phyloP scores from a whole-genome alignment of 2,888 invertebrate genomes.

The Anarsia innoxiella region DNA sequence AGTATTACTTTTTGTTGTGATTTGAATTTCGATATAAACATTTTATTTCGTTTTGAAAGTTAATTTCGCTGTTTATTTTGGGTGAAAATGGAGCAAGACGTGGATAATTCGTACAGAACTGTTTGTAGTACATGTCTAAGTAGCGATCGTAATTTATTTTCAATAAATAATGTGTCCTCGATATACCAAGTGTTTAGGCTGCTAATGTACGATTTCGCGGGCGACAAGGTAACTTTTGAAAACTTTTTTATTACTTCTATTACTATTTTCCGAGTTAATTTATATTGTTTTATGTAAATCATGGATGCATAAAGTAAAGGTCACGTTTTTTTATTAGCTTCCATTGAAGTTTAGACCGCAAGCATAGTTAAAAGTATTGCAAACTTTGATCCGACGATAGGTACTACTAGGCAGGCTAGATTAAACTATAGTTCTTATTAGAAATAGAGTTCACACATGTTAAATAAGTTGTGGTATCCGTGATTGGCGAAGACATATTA shows the following conservation, averaged over 20 bases:
- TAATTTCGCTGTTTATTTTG: slow-evolving; percentile 17
- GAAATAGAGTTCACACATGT: too few species aligned
- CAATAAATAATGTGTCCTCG: slow-evolving; percentile 38
- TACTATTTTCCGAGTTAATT: neutral
- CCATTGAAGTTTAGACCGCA: too few species aligned
- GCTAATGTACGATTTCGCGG: slow-evolving; percentile 60
- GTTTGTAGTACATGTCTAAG: slow-evolving; percentile 60
- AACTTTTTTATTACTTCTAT: slow-evolving; percentile 17
- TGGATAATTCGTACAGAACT: slow-evolving; percentile 43
- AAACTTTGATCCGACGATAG: too few species aligned
- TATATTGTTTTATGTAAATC: neutral
- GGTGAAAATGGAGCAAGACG: slow-evolving; percentile 61
- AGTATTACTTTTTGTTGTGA: slow-evolving; percentile 73
- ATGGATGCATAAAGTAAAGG: too few species aligned
- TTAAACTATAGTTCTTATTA: too few species aligned
- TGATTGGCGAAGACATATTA: too few species aligned
- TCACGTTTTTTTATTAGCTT: too few species aligned
- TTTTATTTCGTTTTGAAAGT: slow-evolving; percentile 18
- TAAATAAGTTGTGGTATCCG: too few species aligned
- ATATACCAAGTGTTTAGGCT: slow-evolving; percentile 53
- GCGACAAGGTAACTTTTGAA: slow-evolving; percentile 48
- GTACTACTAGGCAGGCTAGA: too few species aligned
- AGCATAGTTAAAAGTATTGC: too few species aligned
- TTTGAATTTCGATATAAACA: slow-evolving; percentile 45
- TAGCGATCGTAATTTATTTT: slow-evolving; percentile 49